Evolutionary conservation across 2,797 vertebrate genomes (phyloP), one percentile per base, ranked within the genome.

Genomic region (Argyrosomus regius): DNA sequence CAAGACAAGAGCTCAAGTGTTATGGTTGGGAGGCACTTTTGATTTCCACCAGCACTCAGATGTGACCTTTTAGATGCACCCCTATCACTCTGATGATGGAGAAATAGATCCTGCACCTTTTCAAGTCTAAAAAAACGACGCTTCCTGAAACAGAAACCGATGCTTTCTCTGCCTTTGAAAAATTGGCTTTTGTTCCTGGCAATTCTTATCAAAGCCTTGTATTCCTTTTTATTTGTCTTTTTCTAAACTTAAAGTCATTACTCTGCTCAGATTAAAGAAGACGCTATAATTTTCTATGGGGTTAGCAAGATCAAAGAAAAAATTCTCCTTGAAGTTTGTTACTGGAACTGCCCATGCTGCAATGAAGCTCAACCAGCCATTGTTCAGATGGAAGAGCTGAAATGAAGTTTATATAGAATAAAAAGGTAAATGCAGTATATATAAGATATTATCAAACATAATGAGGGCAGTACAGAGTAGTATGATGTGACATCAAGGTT

Each of bases 161-260:
- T 94, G 95, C 95, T 95, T 95, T 96, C 94, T 94, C 94, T 95
- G 92, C 95, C 95, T 96, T 96, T 96, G 95, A 96, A 96, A 94
- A 96, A 94, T 94, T 93, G 93, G 91, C 96, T 96, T 96, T 96
- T 96, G 95, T 96, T 96, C 95, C 94, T 94, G 93, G 94, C 95
- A 96, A 96, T 96, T 96, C 96, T 96, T 96, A 96, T 96, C 96
- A 96, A 96, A 96, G 96, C 95, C 93, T 93, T 95, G 95, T 96
- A 96, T 96, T 96, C 96, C 95, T 96, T 96, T 96, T 96, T 96
- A 96, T 95, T 96, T 96, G 95, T 96, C 96, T 96, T 96, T 96
- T 95, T 96, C 95, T 94, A 89, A 95, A 96, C 96, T 96, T 96
- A 96, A 95, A 96, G 95, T 96, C 95, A 96, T 96, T 96, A 96